phyloP scores from a whole-genome alignment of 2,888 invertebrate species.

The Elgonia sp. region DNA sequence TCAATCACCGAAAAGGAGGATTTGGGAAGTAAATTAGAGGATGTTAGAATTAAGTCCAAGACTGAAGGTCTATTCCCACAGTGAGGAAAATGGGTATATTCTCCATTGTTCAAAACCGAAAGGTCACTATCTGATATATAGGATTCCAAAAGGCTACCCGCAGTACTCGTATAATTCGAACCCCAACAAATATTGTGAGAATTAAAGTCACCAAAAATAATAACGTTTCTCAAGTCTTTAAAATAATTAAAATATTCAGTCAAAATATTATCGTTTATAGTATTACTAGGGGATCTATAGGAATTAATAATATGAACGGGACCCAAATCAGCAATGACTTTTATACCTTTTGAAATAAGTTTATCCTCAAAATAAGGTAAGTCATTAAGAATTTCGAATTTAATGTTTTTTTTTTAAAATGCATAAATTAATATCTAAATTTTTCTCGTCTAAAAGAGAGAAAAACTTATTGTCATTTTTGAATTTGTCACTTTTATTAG shows the following conservation, averaged over 20 bases:
- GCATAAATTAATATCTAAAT: not conserved
- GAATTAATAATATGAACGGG: conserved; percentile 29
- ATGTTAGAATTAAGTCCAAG: conserved; percentile 3
- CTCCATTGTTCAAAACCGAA: conserved; percentile 7
- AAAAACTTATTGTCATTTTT: no score
- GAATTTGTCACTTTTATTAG: no score
- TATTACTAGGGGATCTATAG: conserved; percentile 23
- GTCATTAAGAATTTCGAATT: conserved; percentile 37
- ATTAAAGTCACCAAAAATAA: conserved; percentile 42
- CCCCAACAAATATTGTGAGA: conserved; percentile 21
- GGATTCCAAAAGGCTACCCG: not conserved
- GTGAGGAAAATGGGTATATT: conserved; percentile 25
- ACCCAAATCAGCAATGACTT: conserved; percentile 11
- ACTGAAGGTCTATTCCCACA: not conserved
- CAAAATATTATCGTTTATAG: not conserved
- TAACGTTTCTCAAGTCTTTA: not conserved
- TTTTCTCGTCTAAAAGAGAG: no score
- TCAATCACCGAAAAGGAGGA: not conserved
- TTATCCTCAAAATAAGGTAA: conserved; percentile 12
- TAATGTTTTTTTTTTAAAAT: conserved; percentile 30
- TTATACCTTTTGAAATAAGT: conserved; percentile 30
- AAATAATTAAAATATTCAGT: conserved; percentile 35
- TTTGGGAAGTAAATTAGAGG: not conserved
- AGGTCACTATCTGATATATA: not conserved
- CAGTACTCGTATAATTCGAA: not conserved